Evolutionary conservation across 2,113 vertebrate genomes (phyloP), one percentile per base, ranked within the genome.

Genomic region (Phyllostomus discolor): DNA sequence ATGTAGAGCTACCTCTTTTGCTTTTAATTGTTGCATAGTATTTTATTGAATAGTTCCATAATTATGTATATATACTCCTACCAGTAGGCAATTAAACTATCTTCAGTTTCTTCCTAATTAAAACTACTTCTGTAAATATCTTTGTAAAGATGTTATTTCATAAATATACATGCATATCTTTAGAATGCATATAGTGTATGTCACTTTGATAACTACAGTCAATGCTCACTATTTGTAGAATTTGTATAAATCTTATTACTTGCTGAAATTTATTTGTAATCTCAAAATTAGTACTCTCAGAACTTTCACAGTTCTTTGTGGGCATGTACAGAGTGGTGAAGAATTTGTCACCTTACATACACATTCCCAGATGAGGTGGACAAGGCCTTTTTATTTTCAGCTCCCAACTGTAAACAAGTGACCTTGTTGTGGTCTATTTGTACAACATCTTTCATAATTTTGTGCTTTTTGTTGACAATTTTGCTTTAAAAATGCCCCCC

Each of bases 51-150:
- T 62, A 59, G 6, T 64, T 46, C 7, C 5, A 28, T 75, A 57
- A 43, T 76, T 93, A 31, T 54, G 52, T 48, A 64, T 70, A 35
- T 35, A 52, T 84, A 19, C 12, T 52, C 14, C 38, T 10, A 48
- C 26, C 52, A 48, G 38, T 11, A 93, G 72, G 11, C 69, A 73
- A 48, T 72, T n/a, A 9, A 75, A 35, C 62, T 84, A n/a, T 85
- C 89, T 92, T 78, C 5, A 78, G 33, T 80, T 81, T 94, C 35
- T 90, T 93, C 46, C 46, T 79, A 93, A 88, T 90, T 88, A 88
- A 95, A 93, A 85, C 41, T 75, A 38, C 35, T 78, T 87, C 16
- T 69, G 1, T 94, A 41, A 90, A 7, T 88, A 84, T 79, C 64
- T n/a, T 73, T 94, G 14, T 80, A 35, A 84, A 88, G 69, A 59